Evolutionary conservation across 2,113 vertebrate species (phyloP).

Genomic region (Silurus meridionalis): DNA sequence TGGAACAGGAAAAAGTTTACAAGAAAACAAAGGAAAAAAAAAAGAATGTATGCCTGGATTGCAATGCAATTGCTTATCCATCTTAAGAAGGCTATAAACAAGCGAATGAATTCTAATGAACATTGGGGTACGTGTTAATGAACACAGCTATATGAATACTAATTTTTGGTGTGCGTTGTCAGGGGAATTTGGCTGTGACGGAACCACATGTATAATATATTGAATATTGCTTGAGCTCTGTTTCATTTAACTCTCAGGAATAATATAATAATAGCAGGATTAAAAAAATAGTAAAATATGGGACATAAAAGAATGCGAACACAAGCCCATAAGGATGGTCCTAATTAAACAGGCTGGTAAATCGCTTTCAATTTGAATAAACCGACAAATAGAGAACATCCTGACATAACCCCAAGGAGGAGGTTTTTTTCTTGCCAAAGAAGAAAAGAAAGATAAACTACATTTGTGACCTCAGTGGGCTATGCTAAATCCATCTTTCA

Average conservation of each 20-base stretch:
- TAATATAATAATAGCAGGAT: not conserved
- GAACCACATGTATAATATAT: not conserved
- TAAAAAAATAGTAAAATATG: not conserved
- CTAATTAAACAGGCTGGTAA: not conserved
- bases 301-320: not conserved
- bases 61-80: not conserved
- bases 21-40: not conserved
- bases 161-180: not conserved
- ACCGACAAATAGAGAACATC: not conserved
- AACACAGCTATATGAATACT: not conserved
- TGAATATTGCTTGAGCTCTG: not conserved
- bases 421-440: not conserved
- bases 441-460: not conserved
- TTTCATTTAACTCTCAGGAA: not conserved
- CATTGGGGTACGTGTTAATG: not conserved
- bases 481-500: not conserved
- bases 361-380: not conserved
- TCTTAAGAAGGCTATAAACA: not conserved
- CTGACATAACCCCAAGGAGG: not conserved
- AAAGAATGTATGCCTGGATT: not conserved
- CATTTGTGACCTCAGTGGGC: not conserved
- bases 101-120: not conserved
- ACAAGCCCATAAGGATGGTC: not conserved
- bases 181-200: not conserved
- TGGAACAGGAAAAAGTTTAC: not conserved